Conservation (phyloP, 2,888 invertebrate genomes). For the Ephialtes manifestator region DNA sequence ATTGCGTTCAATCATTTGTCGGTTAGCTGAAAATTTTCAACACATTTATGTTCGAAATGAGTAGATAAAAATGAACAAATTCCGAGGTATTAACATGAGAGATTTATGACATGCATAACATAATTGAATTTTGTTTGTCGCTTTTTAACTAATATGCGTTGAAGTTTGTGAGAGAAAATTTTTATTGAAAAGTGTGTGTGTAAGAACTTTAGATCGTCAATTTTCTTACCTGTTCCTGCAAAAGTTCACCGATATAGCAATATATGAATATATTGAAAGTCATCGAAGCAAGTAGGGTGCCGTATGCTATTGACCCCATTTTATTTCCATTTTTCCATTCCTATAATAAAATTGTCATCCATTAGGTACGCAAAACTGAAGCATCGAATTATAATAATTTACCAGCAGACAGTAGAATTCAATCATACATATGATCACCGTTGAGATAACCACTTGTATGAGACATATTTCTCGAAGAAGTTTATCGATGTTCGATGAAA, state of each 20-base stretch:
- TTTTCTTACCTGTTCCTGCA: constrained; percentile 75
- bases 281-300: constrained; percentile 35
- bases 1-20: too few relatives aligned
- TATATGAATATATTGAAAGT: constrained; percentile 57
- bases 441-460: constrained; percentile 79
- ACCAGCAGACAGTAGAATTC: constrained; percentile 80
- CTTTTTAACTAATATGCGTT: too few relatives aligned
- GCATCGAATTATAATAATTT: constrained; percentile 23
- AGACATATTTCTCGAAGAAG: constrained; percentile 78
- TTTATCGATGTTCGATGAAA: constrained; percentile 75
- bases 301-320: constrained; percentile 42
- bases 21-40: too few relatives aligned
- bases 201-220: background rate
- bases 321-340: constrained; percentile 51
- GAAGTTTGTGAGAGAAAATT: too few relatives aligned
- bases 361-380: background rate
- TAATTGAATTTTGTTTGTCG: too few relatives aligned
- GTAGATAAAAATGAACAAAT: too few relatives aligned
- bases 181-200: too few relatives aligned
- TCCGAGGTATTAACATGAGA: too few relatives aligned
- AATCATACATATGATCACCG: constrained; percentile 80
- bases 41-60: too few relatives aligned
- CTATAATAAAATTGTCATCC: constrained; percentile 23
- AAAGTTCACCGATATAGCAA: constrained; percentile 74
- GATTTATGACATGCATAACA: too few relatives aligned